phyloP scores from a whole-genome alignment of 2,113 vertebrate genomes.

The Callocephalon fimbriatum region DNA sequence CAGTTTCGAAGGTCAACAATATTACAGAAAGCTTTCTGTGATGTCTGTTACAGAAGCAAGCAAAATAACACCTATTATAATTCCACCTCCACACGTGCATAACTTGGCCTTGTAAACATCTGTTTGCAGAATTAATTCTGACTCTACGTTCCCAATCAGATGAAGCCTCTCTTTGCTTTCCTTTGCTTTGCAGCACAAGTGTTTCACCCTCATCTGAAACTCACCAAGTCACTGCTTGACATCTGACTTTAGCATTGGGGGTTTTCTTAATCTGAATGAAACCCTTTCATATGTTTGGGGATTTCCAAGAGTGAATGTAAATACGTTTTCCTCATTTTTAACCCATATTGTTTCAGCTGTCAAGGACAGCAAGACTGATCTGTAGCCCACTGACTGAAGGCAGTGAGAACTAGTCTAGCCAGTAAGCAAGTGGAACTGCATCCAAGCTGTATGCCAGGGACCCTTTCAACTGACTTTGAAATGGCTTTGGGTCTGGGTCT shows the following conservation, averaged over 20 bases:
- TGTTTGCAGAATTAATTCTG: neutral
- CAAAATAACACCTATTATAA: neutral
- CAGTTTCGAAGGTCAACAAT: neutral
- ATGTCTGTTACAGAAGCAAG: neutral
- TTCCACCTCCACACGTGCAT: neutral
- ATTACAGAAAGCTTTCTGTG: neutral
- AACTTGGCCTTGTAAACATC: neutral
- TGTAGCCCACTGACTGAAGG: neutral
- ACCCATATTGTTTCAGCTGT: neutral
- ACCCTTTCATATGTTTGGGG: neutral
- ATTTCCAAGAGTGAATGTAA: neutral
- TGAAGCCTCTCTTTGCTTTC: neutral
- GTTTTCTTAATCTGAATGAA: neutral
- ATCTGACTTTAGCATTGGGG: neutral
- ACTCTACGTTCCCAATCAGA: neutral
- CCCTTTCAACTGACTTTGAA: neutral
- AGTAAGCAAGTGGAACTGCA: neutral
- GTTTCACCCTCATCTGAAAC: neutral
- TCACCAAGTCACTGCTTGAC: neutral
- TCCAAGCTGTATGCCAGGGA: neutral
- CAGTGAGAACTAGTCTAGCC: neutral
- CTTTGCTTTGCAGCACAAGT: neutral
- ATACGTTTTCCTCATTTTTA: neutral
- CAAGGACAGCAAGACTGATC: neutral
- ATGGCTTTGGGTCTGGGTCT: neutral